phyloP scores from a whole-genome alignment of 2,888 invertebrate genomes.

The Crocallis elinguaria region DNA sequence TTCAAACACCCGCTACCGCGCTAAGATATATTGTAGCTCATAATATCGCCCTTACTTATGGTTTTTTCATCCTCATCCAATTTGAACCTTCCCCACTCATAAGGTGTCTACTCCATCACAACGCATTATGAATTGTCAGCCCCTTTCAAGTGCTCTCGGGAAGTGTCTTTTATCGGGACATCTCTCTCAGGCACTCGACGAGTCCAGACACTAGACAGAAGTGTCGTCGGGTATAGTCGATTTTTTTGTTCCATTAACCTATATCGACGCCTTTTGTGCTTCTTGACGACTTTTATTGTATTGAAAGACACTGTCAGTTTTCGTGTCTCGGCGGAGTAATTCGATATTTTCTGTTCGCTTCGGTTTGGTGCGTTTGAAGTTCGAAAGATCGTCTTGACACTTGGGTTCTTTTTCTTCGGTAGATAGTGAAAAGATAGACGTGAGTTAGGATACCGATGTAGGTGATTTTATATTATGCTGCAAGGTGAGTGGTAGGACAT shows the following conservation, averaged over 20 bases:
- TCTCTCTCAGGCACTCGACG: conserved; percentile 23
- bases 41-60: conserved; percentile 13
- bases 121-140: conserved; percentile 25
- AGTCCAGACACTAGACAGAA: conserved; percentile 24
- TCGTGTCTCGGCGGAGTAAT: conserved; percentile 10
- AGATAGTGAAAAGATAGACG: no score
- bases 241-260: conserved; percentile 33
- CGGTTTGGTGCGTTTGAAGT: conserved; percentile 14
- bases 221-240: conserved; percentile 23
- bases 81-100: conserved; percentile 18
- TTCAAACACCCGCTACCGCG: not conserved
- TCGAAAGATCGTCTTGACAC: not conserved
- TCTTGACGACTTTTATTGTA: conserved; percentile 28
- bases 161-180: conserved; percentile 29
- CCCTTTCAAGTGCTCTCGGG: conserved; percentile 18
- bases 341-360: conserved; percentile 22
- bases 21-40: conserved; percentile 1
- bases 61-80: conserved; percentile 13
- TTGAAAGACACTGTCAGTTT: conserved; percentile 19
- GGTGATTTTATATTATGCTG: no score
- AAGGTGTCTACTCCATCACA: conserved; percentile 21
- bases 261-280: conserved; percentile 25
- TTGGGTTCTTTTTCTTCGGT: no score
- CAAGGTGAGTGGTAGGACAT: no score
- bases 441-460: no score